Evolutionary conservation across 2,888 invertebrate species (phyloP).

Genomic region (Microctonus brassicae): DNA sequence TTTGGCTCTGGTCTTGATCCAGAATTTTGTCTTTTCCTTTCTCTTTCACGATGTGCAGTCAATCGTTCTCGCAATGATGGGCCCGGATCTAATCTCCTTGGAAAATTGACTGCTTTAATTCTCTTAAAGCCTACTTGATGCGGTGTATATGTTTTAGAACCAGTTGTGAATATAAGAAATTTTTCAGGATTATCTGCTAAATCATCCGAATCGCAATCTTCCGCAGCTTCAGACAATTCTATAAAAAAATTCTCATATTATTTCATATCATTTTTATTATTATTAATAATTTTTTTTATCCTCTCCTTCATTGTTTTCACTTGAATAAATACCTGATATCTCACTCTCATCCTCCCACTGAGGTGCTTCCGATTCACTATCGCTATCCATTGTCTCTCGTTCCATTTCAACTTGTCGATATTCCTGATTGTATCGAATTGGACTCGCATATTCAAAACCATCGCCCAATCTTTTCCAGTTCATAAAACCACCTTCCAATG

Average conservation of each 20-base stretch:
- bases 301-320: background rate
- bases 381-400: constrained; percentile 59
- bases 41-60: constrained; percentile 72
- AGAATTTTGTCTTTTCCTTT: constrained; percentile 70
- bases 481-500: constrained; percentile 65
- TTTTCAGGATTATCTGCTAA: constrained; percentile 75
- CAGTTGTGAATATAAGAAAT: constrained; percentile 86
- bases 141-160: constrained; percentile 85
- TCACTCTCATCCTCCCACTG: constrained; percentile 63
- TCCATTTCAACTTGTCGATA: constrained; percentile 73
- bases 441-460: constrained; percentile 71
- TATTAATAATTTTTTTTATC: background rate
- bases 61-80: constrained; percentile 78
- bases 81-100: constrained; percentile 78
- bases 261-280: background rate
- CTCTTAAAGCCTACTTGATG: constrained; percentile 87
- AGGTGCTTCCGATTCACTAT: constrained; percentile 59
- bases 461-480: constrained; percentile 68
- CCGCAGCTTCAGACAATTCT: constrained; percentile 57
- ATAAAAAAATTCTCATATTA: background rate
- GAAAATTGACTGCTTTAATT: constrained; percentile 79
- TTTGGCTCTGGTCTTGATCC: constrained; percentile 73
- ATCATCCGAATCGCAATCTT: constrained; percentile 68
- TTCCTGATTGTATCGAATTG: constrained; percentile 76
- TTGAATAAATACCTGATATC: constrained; percentile 55